phyloP scores from a whole-genome alignment of 23 tunicate genomes.

The Trididemnum nubilum region DNA sequence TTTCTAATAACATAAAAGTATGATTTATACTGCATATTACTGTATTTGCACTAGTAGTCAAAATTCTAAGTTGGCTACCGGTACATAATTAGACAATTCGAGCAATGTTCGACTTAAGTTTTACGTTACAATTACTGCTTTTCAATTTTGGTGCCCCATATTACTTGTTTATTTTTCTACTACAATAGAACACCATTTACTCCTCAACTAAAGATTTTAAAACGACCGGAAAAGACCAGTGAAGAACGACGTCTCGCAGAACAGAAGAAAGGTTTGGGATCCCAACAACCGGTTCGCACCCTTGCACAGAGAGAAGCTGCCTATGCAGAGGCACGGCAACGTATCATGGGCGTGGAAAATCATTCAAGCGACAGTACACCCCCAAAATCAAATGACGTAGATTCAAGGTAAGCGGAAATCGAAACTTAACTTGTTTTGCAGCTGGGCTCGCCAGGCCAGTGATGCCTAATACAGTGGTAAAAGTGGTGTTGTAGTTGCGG shows the following conservation, averaged over 20 bases:
- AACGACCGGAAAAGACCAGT: conserved; percentile 57
- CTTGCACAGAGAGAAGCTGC: conserved; percentile 94
- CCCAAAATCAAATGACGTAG: conserved; percentile 13
- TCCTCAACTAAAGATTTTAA: conserved; percentile 78
- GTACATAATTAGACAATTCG: too few species aligned
- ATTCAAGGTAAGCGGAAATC: not conserved
- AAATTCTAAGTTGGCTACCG: too few species aligned
- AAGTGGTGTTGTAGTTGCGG: too few species aligned
- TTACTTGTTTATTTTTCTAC: not conserved
- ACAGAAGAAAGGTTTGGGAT: conserved; percentile 7
- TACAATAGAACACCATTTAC: conserved; percentile 77
- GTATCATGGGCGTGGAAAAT: conserved; percentile 80
- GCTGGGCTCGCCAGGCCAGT: too few species aligned
- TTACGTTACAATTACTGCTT: too few species aligned
- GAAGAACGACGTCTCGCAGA: conserved; percentile 28
- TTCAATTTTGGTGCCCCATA: not conserved
- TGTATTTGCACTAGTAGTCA: too few species aligned
- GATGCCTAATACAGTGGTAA: not conserved
- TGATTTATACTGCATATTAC: too few species aligned
- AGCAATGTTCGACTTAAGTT: too few species aligned
- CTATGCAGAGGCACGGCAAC: conserved; percentile 92
- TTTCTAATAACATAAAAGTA: too few species aligned
- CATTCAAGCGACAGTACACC: not conserved
- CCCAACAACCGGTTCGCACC: conserved; percentile 63
- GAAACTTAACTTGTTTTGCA: too few species aligned